These are phyloP conservation scores for Genyomyrus donnyi DNA, from an alignment of 2,113 vertebrate genomes.

Conservation along the genomic window DNA sequence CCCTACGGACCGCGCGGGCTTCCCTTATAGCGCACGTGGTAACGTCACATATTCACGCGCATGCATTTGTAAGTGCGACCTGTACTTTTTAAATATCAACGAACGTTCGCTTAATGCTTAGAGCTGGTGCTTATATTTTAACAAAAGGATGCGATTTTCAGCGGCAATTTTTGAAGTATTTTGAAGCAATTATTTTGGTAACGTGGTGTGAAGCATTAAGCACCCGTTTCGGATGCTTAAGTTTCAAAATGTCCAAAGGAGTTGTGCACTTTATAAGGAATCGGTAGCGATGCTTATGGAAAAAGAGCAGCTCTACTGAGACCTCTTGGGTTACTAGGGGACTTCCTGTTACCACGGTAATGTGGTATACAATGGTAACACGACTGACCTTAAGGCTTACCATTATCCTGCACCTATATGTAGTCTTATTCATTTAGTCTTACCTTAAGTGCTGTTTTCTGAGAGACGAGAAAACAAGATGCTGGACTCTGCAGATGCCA, in stretches of 20 bases:
- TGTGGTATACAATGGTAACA: slow-evolving; percentile 12
- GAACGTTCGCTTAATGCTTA: neutral
- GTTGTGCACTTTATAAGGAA: neutral
- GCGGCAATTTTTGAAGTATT: neutral
- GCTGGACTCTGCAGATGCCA: neutral
- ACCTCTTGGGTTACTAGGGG: slow-evolving; percentile 29
- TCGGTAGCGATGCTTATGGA: neutral
- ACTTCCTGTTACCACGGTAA: slow-evolving; percentile 31
- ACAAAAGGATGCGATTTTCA: neutral
- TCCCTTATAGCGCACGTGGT: neutral
- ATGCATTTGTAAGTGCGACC: neutral
- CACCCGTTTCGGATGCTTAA: neutral
- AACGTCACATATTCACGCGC: neutral
- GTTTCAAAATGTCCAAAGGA: neutral
- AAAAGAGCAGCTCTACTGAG: slow-evolving; percentile 3
- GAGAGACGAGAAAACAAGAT: neutral
- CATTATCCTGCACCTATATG: slow-evolving; percentile 32
- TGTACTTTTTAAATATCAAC: neutral
- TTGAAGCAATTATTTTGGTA: neutral
- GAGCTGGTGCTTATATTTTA: neutral
- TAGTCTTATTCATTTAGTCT: slow-evolving; percentile 32
- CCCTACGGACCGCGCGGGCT: neutral
- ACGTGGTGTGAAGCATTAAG: neutral
- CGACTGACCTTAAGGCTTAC: slow-evolving; percentile 30
- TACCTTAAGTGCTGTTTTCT: slow-evolving; percentile 52